Conservation (phyloP, 1,140 invertebrate species). For the Brachionus sp. region DNA sequence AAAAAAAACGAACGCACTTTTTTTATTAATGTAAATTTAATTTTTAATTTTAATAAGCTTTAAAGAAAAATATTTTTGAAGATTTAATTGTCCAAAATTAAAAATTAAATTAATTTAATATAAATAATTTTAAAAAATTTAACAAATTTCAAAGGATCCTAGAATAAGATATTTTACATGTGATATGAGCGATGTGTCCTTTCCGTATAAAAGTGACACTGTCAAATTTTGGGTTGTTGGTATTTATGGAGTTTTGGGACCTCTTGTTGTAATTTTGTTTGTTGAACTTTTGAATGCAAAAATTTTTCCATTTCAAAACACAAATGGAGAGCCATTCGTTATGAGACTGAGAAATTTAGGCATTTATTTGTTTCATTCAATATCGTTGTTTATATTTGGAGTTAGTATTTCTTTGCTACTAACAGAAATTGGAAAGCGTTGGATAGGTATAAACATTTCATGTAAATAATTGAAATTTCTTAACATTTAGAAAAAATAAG, state of each 20-base stretch:
- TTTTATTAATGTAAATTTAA: too few species aligned
- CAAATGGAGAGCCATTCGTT: neutral
- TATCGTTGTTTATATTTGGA: conserved; percentile 41
- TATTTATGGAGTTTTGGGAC: neutral
- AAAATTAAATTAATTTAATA: too few species aligned
- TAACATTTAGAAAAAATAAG: conserved; percentile 53
- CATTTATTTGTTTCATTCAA: conserved; percentile 29
- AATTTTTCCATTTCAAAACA: conserved; percentile 32
- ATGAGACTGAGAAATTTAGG: neutral
- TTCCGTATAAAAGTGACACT: conserved; percentile 32
- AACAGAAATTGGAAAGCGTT: conserved; percentile 85
- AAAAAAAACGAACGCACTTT: too few species aligned
- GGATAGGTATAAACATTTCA: conserved; percentile 49
- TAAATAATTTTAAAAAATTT: neutral
- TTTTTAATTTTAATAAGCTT: too few species aligned
- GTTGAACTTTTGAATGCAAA: conserved; percentile 36
- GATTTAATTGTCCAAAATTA: too few species aligned
- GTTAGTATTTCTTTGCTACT: conserved; percentile 52
- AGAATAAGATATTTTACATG: conserved; percentile 42
- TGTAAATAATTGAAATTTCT: neutral
- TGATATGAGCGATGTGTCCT: conserved; percentile 21
- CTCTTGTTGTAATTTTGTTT: conserved; percentile 7
- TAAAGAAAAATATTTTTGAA: too few species aligned
- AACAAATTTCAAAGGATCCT: conserved; percentile 16
- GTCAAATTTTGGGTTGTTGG: conserved; percentile 27